Evolutionary conservation across 2,113 vertebrate species (phyloP).

Genomic region (Megalops atlanticus): DNA sequence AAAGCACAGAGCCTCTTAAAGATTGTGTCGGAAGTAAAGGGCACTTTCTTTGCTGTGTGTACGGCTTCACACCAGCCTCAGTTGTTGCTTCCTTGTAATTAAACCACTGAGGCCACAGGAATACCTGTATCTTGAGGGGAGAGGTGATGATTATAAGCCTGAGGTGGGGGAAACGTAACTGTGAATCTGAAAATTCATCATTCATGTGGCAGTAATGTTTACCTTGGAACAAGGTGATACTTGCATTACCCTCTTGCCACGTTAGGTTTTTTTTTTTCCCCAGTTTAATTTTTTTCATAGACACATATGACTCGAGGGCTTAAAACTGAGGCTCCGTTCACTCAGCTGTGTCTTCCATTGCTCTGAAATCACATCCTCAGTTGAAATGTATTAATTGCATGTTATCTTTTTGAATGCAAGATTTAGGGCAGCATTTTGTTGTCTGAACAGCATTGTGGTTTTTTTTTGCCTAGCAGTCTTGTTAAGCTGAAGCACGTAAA

Average conservation of each 20-base stretch:
- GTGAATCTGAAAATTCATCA: neutral
- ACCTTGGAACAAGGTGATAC: neutral
- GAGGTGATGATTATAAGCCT: conserved; percentile 1
- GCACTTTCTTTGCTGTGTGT: conserved; percentile 56
- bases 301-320: neutral
- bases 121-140: conserved; percentile 59
- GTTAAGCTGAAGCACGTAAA: too few relatives aligned
- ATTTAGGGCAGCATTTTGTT: neutral
- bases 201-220: neutral
- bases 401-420: neutral
- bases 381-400: neutral
- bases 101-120: conserved; percentile 47
- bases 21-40: conserved; percentile 53
- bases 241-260: neutral
- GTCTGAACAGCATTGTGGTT: too few relatives aligned
- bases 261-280: conserved; percentile 5
- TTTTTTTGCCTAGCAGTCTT: too few relatives aligned
- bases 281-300: neutral
- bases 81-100: conserved; percentile 65
- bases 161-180: neutral
- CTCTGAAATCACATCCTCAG: neutral
- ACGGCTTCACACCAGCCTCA: conserved; percentile 56
- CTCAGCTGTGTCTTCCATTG: neutral
- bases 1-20: conserved; percentile 34
- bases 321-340: neutral